Evolutionary conservation across 2,797 vertebrate genomes (phyloP).

Genomic region (Pangasius sanitwongsei): DNA sequence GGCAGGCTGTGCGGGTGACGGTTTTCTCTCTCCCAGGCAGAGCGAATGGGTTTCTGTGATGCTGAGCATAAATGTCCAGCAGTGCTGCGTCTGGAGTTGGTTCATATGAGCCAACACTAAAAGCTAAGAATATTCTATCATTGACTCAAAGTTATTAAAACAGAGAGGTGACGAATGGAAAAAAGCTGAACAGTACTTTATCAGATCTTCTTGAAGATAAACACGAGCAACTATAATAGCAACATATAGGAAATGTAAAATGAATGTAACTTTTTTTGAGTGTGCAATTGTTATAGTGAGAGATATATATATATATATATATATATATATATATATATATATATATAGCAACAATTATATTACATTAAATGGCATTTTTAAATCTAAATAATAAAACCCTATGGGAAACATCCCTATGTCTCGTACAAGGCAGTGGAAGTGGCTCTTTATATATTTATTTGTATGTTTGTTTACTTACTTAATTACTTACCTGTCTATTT

Average conservation of each 20-base stretch:
- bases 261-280: not conserved
- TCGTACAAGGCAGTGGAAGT: not conserved
- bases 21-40: not conserved
- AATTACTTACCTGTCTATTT: not conserved
- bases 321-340: no score
- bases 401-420: not conserved
- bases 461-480: not conserved
- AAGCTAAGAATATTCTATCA: not conserved
- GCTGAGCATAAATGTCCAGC: not conserved
- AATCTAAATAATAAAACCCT: not conserved
- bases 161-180: not conserved
- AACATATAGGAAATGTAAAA: not conserved
- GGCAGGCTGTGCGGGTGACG: not conserved
- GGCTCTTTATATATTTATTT: not conserved
- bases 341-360: not conserved
- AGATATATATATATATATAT: no score
- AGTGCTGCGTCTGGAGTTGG: not conserved
- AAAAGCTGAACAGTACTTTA: not conserved
- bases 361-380: not conserved
- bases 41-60: not conserved
- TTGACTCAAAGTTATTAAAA: not conserved
- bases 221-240: not conserved
- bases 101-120: not conserved
- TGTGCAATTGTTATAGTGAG: not conserved
- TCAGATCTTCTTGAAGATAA: not conserved